Base-by-base conservation (phyloP, 2,113 vertebrate species). In the Amphiprion percula region DNA sequence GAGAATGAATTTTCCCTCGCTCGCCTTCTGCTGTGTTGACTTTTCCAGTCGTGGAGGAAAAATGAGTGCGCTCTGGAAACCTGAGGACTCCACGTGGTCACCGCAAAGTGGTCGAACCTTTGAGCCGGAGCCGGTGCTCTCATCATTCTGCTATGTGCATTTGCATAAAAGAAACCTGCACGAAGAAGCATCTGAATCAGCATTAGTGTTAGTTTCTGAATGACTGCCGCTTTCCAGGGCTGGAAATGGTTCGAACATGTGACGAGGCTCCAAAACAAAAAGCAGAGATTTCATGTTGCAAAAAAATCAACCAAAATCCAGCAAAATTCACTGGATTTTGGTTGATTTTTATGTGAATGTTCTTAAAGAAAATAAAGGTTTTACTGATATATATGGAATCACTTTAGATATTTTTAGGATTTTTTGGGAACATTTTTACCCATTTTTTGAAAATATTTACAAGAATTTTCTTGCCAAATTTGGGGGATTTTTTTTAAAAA, bases 71-170 rank as follows among this genome's bases (percentile, higher is more conserved):
- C 61, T 85, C 71, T 72, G 87, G 88, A 90, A 87, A 91, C 86
- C 64, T 59, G 74, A 80, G 75, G 65, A 71, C 61, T 88, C 74
- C 62, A 77, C 78, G 76, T 80, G 74, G 76, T 80, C 72, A 85
- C 74, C 76, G 55, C 77, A 77, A 26, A 67, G 82, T 62, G 80
- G 85, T 83, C 74, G 77, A 85, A 86, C 28, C 23, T 52, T 82
- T 84, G 28, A 79, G 75, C 66, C 74, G 46, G 66, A 74, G 74
- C 55, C 63, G 0, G 50, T 68, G 61, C 69, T 67, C 87, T 94
- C 90, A 91, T 87, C 83, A 2, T 41, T 61, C 70, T 85, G 88
- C 84, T 90, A 92, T 89, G 86, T 72, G 77, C 68, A 75, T 85
- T 77, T 78, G 75, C 81, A 84, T 82, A 65, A 89, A 64, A 17